Evolutionary conservation across 1,140 invertebrate species (phyloP).

Genomic region (Condylostylus longicornis): DNA sequence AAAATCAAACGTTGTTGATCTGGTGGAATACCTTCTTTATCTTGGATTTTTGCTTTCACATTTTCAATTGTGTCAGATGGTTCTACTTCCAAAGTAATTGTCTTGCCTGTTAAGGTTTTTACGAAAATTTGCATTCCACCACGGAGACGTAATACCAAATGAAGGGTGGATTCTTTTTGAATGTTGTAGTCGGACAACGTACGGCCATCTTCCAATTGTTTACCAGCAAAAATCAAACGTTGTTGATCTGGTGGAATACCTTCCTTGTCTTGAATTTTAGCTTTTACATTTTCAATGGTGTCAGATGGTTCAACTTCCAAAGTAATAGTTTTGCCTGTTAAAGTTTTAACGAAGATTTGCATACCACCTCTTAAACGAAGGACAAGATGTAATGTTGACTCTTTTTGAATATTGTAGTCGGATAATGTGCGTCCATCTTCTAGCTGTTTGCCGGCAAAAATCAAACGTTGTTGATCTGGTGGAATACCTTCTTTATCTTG

Average conservation of each 20-base stretch:
- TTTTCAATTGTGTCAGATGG: slow-evolving; percentile 61
- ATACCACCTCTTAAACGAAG: slow-evolving; percentile 68
- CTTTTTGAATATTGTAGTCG: slow-evolving; percentile 77
- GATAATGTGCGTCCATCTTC: slow-evolving; percentile 59
- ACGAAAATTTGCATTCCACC: slow-evolving; percentile 62
- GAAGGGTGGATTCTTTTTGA: slow-evolving; percentile 80
- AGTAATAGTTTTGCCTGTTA: slow-evolving; percentile 63
- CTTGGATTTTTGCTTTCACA: slow-evolving; percentile 62
- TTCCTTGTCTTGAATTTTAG: slow-evolving; percentile 63
- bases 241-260: slow-evolving; percentile 56
- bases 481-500: slow-evolving; percentile 60
- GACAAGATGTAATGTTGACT: slow-evolving; percentile 81
- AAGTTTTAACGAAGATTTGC: slow-evolving; percentile 62
- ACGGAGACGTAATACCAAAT: slow-evolving; percentile 67
- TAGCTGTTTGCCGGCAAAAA: slow-evolving; percentile 49
- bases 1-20: slow-evolving; percentile 54
- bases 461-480: slow-evolving; percentile 56
- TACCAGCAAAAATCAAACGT: slow-evolving; percentile 52
- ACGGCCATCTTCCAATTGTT: slow-evolving; percentile 55
- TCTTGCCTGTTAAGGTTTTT: slow-evolving; percentile 57
- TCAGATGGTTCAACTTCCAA: slow-evolving; percentile 61
- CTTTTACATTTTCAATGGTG: slow-evolving; percentile 64
- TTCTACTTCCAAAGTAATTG: slow-evolving; percentile 57
- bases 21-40: slow-evolving; percentile 51
- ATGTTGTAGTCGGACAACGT: slow-evolving; percentile 58